Conservation (phyloP, 2,797 vertebrate species). For the Typhlichthys subterraneus region DNA sequence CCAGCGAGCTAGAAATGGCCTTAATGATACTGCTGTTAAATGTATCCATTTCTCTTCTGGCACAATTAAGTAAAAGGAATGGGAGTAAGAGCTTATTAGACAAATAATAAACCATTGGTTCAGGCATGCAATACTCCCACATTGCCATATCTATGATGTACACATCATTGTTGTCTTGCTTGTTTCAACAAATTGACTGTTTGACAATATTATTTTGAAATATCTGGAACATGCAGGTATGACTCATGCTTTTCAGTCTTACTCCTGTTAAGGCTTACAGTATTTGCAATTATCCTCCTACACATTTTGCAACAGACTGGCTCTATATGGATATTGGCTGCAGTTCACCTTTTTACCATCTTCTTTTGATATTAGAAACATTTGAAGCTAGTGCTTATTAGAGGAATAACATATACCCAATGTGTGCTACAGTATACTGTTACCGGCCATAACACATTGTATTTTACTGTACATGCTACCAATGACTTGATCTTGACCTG, state of each 20-base stretch:
- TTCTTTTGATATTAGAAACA: conserved; percentile 22
- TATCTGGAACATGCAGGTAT: conserved; percentile 6
- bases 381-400: background rate
- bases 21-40: no score
- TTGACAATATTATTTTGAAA: background rate
- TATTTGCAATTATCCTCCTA: background rate
- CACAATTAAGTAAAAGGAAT: no score
- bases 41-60: no score
- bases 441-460: no score
- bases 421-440: no score
- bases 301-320: conserved; percentile 17
- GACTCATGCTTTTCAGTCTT: conserved; percentile 19
- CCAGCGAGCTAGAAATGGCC: no score
- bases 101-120: no score
- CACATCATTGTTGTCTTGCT: background rate
- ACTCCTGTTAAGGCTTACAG: conserved; percentile 1
- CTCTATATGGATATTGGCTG: conserved; percentile 17
- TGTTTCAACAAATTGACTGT: background rate
- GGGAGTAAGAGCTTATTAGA: no score
- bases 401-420: background rate
- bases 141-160: no score
- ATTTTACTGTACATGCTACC: no score
- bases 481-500: no score
- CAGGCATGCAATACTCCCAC: no score
- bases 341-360: conserved; percentile 22